phyloP scores from a whole-genome alignment of 1,140 invertebrate genomes.

The Leptopilina clavipes region DNA sequence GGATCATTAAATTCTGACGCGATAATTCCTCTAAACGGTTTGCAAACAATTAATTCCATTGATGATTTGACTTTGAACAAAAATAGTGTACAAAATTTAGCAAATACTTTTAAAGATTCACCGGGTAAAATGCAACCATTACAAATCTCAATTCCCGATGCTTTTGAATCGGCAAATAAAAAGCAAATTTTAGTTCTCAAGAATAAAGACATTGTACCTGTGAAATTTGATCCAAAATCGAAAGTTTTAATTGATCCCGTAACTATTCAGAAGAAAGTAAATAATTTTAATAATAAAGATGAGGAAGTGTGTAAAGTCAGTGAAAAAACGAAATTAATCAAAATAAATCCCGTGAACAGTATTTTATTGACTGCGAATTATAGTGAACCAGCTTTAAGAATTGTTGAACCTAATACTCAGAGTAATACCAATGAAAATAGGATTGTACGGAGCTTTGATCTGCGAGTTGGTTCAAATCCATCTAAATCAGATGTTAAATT shows the following conservation, averaged over 20 bases:
- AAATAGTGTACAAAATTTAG: constrained; percentile 44
- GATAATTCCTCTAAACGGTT: constrained; percentile 42
- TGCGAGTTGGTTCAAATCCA: background rate
- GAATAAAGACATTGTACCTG: constrained; percentile 59
- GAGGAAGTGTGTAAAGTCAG: constrained; percentile 48
- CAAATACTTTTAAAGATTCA: constrained; percentile 43
- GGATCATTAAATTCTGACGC: constrained; percentile 36
- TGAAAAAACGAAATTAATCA: constrained; percentile 50
- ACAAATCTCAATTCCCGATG: constrained; percentile 61
- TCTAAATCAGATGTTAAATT: constrained; percentile 30
- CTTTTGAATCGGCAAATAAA: constrained; percentile 50
- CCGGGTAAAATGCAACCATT: constrained; percentile 60
- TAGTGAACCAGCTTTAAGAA: constrained; percentile 59
- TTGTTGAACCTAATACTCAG: constrained; percentile 48
- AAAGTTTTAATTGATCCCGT: background rate
- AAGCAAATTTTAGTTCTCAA: constrained; percentile 61
- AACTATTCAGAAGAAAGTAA: constrained; percentile 16
- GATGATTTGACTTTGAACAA: background rate
- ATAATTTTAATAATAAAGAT: constrained; percentile 35
- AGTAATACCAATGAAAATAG: constrained; percentile 33
- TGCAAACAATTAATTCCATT: constrained; percentile 25
- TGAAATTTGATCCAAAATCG: constrained; percentile 43
- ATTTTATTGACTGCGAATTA: constrained; percentile 58
- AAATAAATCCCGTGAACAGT: constrained; percentile 49
- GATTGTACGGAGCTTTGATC: background rate